Base-by-base conservation (phyloP, 2,797 vertebrate species). In the Acanthis flammea region DNA sequence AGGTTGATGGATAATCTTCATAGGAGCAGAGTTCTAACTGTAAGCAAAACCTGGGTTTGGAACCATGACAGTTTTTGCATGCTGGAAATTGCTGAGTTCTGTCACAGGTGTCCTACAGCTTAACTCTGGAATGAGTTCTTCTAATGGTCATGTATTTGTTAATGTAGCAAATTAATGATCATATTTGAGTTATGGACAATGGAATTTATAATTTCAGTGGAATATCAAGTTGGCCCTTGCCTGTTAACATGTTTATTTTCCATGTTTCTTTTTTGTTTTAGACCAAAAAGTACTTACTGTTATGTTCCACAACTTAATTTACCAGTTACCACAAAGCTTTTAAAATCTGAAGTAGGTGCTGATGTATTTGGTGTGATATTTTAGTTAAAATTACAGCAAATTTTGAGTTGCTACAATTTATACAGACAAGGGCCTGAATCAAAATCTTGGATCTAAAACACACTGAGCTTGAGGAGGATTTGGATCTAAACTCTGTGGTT, bases 401-500 rank as follows among this genome's bases (percentile, higher is more conserved):
- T 53, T 82, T 33, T 72, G 74, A 61, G 41, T 82, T 82, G 57
- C 75, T 80, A 48, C 42, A 70, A 55, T 87, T 94, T 81, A 68
- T 87, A 67, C 35, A 86, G 86, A 68, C 72, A 68, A 74, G 31
- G 18, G 17, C 63, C 47, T 88, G 65, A 91, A 88, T 66, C 75
- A 92, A 77, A 92, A 93, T 68, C 55, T 93, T 88, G 78, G 44
- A 91, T 83, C 54, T 92, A 58, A 95, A 91, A 28, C 68, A 62
- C 50, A 79, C 23, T 9, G 9, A 89, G 48, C 50, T 90, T 62
- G 87, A 77, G 81, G 42, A 97, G 41, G 65, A 55, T 86, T 89
- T 25, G 72, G 78, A 93, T 94, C 72, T 91, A 45, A 94, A 94
- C 68, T 68, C 57, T 86, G 91, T 93, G 94, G 94, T 92, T 90